Evolutionary conservation across 2,113 vertebrate species (phyloP).

Genomic region (Tyto alba): DNA sequence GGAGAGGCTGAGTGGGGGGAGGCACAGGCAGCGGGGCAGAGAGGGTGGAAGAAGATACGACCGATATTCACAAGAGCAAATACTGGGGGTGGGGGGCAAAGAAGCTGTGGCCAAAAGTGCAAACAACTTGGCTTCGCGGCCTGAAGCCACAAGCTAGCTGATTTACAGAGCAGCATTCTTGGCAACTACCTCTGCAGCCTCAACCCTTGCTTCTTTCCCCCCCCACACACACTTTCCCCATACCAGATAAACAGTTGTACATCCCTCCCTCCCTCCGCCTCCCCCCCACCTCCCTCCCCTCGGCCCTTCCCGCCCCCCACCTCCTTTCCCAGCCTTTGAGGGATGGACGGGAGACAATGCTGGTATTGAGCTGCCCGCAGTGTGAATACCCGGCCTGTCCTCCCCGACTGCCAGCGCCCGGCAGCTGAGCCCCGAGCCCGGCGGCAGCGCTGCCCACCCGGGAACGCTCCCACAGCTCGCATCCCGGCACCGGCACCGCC

Average conservation of each 20-base stretch:
- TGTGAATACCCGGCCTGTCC: slow-evolving; percentile 75
- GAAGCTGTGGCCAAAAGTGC: neutral
- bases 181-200: slow-evolving; percentile 16
- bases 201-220: neutral
- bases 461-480: slow-evolving; percentile 9
- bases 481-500: neutral
- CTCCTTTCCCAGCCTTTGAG: slow-evolving; percentile 35
- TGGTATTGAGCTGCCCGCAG: slow-evolving; percentile 70
- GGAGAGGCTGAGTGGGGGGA: neutral
- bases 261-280: neutral
- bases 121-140: slow-evolving; percentile 19
- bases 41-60: neutral
- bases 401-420: slow-evolving; percentile 55
- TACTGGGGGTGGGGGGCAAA: neutral
- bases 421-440: slow-evolving; percentile 73
- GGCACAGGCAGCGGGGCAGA: neutral
- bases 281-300: neutral
- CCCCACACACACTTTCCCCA: slow-evolving; percentile 6
- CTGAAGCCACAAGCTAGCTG: slow-evolving; percentile 1
- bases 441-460: slow-evolving; percentile 59
- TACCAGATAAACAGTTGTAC: slow-evolving; percentile 36
- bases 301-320: slow-evolving; percentile 24
- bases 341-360: slow-evolving; percentile 69
- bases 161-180: slow-evolving; percentile 14
- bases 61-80: neutral